Conservation (phyloP, 2,797 vertebrate species). For the Neosilurus mollespiculum region DNA sequence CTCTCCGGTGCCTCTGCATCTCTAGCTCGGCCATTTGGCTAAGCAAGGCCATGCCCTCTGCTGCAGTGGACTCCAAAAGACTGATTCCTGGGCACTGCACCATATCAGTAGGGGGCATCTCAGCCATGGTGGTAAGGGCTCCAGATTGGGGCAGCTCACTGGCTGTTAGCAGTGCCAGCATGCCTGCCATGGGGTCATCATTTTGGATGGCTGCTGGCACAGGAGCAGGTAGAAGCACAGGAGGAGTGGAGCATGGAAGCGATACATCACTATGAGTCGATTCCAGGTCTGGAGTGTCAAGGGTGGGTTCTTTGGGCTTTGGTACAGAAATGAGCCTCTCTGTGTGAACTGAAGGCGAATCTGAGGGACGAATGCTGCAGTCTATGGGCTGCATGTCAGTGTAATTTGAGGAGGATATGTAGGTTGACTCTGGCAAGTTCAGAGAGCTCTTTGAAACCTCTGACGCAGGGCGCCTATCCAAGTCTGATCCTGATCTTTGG, state of each 20-base stretch:
- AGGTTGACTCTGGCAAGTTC: conserved; percentile 56
- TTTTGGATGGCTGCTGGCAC: conserved; percentile 58
- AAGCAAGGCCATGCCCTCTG: conserved; percentile 92
- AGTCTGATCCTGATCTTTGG: conserved; percentile 60
- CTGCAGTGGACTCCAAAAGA: conserved; percentile 79
- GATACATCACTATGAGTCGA: conserved; percentile 41
- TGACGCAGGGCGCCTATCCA: conserved; percentile 63
- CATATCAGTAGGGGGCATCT: conserved; percentile 49
- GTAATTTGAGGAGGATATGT: conserved; percentile 33
- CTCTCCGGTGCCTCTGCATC: conserved; percentile 77
- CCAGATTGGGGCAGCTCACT: conserved; percentile 86
- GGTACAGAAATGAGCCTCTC: conserved; percentile 18
- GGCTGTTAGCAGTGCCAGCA: conserved; percentile 86
- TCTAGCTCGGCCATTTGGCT: conserved; percentile 90
- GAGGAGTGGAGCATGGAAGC: conserved; percentile 43
- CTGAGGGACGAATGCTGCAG: conserved; percentile 29
- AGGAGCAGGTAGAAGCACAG: conserved; percentile 53
- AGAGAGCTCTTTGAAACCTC: conserved; percentile 64
- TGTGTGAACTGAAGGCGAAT: conserved; percentile 1
- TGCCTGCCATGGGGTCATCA: conserved; percentile 91
- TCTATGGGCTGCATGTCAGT: conserved; percentile 36
- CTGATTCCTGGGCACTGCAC: conserved; percentile 64
- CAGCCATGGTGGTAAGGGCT: conserved; percentile 59
- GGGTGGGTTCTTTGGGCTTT: conserved; percentile 59
- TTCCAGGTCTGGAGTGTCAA: conserved; percentile 39